phyloP scores from a whole-genome alignment of 2,888 invertebrate genomes.

The Theretra japonica region DNA sequence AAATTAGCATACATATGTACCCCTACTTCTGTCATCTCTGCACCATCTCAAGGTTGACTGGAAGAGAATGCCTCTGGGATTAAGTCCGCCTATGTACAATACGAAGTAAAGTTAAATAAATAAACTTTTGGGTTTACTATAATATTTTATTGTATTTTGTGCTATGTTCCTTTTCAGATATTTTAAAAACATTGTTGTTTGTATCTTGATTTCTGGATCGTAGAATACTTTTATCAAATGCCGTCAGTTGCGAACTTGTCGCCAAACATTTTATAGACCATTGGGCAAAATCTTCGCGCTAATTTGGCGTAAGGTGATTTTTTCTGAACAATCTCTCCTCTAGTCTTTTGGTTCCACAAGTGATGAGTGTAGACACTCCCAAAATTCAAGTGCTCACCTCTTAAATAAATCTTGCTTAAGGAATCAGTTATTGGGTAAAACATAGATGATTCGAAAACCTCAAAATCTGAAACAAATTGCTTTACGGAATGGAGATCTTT shows the following conservation, averaged over 20 bases:
- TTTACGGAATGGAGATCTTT: neutral
- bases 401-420: constrained; percentile 6
- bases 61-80: too few relatives aligned
- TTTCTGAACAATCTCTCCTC: constrained; percentile 24
- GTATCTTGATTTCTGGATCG: too few relatives aligned
- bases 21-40: too few relatives aligned
- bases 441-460: neutral
- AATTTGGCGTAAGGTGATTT: constrained; percentile 39
- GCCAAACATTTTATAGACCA: constrained; percentile 39
- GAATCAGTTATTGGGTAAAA: constrained; percentile 6
- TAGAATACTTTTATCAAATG: neutral
- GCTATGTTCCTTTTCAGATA: too few relatives aligned
- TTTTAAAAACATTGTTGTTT: too few relatives aligned
- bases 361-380: constrained; percentile 31
- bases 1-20: too few relatives aligned
- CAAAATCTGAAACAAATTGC: neutral
- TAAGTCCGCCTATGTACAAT: too few relatives aligned
- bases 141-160: too few relatives aligned
- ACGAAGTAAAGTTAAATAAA: too few relatives aligned
- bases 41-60: too few relatives aligned
- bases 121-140: too few relatives aligned
- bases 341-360: constrained; percentile 32
- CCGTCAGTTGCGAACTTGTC: constrained; percentile 36
- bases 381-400: neutral
- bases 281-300: constrained; percentile 42